Conservation (phyloP, 1,140 invertebrate genomes). For the Frieseomelitta varia region DNA sequence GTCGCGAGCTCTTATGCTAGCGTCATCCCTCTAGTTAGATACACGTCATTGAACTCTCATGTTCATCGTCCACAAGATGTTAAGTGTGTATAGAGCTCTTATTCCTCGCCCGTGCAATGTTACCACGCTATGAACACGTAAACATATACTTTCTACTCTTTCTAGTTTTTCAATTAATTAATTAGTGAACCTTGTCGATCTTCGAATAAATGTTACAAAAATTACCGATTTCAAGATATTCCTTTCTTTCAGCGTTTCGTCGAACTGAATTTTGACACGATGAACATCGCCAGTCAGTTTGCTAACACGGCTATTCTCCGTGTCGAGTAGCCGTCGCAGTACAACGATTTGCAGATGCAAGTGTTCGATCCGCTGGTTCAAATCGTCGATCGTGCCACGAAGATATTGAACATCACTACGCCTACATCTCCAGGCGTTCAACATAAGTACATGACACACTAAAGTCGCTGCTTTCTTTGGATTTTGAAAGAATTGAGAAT, state of each 20-base stretch:
- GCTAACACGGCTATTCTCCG: constrained; percentile 82
- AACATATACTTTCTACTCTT: neutral
- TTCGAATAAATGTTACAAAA: neutral
- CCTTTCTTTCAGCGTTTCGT: constrained; percentile 74
- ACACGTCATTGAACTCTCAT: constrained; percentile 64
- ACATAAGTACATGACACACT: constrained; percentile 80
- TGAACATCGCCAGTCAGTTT: constrained; percentile 82
- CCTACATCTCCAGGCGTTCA: constrained; percentile 83
- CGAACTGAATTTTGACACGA: constrained; percentile 79
- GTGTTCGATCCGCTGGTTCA: constrained; percentile 81
- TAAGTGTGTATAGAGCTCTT: neutral
- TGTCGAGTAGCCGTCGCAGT: constrained; percentile 83
- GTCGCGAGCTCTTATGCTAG: constrained; percentile 48
- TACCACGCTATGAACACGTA: neutral
- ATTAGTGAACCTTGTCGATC: neutral
- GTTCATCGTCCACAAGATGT: constrained; percentile 12
- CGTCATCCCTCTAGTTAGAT: constrained; percentile 65
- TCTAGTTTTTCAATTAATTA: neutral
- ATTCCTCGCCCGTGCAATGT: neutral
- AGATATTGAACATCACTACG: constrained; percentile 81
- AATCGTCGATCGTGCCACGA: constrained; percentile 76
- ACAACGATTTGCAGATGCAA: constrained; percentile 84
- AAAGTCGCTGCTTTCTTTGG: constrained; percentile 75
- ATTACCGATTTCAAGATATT: constrained; percentile 74
- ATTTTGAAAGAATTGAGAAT: constrained; percentile 36